A percentile compares a stretch with the other conserved stretches of the same genome.
phyloP scores from a whole-genome alignment of 2,888 invertebrate genomes.

The Fragum whitleyi region DNA sequence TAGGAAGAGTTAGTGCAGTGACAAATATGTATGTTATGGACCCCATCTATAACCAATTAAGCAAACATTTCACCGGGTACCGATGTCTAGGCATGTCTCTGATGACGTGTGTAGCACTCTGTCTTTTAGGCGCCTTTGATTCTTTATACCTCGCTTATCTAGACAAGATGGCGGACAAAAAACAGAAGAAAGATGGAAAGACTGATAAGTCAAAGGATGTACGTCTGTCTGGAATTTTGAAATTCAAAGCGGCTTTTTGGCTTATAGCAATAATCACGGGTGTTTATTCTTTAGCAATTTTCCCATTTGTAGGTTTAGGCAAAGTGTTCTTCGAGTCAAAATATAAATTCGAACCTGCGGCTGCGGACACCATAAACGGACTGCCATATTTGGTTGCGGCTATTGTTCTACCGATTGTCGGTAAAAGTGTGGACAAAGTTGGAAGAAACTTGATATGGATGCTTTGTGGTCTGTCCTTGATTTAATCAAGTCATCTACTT shows the following conservation, averaged over 20 bases:
- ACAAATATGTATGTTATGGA: constrained; percentile 11
- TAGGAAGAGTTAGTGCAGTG: constrained; percentile 2
- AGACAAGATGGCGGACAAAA: constrained; percentile 1
- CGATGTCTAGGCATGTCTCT: constrained; percentile 7
- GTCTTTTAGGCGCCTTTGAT: neutral
- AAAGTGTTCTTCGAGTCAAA: constrained; percentile 19
- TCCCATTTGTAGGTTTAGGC: constrained; percentile 7
- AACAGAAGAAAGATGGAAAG: neutral
- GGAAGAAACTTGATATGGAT: constrained; percentile 11
- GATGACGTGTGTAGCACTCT: neutral
- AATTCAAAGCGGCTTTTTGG: constrained; percentile 8
- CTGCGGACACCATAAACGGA: neutral
- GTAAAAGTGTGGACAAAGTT: constrained; percentile 3
- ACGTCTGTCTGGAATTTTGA: neutral
- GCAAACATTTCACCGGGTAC: neutral
- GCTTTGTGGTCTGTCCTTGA: neutral
- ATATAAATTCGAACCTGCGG: neutral
- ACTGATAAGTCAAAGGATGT: neutral
- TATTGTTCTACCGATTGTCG: neutral
- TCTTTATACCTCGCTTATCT: neutral
- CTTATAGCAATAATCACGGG: neutral
- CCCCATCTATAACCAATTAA: neutral
- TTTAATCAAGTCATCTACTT: neutral
- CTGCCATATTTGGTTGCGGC: neutral
- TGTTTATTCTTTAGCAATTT: neutral